These are phyloP conservation scores for Tylochromis polylepis DNA, from an alignment of 2,113 vertebrate genomes.

Conservation along the genomic window DNA sequence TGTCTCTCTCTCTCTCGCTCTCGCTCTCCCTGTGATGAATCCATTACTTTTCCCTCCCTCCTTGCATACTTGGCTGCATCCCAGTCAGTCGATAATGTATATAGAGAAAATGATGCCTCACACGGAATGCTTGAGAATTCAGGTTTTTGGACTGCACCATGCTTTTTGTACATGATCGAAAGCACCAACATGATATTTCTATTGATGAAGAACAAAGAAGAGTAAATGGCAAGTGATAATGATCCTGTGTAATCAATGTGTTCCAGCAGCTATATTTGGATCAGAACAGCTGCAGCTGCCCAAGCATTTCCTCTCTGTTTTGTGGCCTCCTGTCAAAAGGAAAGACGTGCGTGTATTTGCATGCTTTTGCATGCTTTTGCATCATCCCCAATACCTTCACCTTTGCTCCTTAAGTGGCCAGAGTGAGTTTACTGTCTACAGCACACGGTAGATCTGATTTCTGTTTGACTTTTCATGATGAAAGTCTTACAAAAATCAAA, in stretches of 20 bases:
- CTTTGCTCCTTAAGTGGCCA: background rate
- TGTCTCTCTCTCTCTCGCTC: background rate
- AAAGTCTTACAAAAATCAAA: background rate
- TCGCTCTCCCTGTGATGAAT: conserved; percentile 1
- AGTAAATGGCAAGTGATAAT: conserved; percentile 23
- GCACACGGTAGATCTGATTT: background rate
- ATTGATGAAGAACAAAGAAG: background rate
- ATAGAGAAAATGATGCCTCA: background rate
- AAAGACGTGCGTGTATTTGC: background rate
- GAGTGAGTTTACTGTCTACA: background rate
- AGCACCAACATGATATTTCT: background rate
- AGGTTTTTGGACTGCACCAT: background rate
- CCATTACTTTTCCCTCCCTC: background rate
- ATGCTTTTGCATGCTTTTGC: conserved; percentile 27
- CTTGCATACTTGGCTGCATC: background rate
- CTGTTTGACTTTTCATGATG: background rate
- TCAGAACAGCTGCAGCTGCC: conserved; percentile 25
- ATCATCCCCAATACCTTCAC: background rate
- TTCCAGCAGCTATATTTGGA: conserved; percentile 29
- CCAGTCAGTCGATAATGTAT: conserved; percentile 6
- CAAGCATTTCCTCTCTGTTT: background rate
- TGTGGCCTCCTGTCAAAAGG: background rate
- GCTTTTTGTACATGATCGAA: background rate
- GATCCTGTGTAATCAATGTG: conserved; percentile 38
- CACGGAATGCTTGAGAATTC: background rate